These are phyloP conservation scores for Drosophila seclusa DNA, from an alignment of 2,888 invertebrate genomes.

Conservation along the genomic window DNA sequence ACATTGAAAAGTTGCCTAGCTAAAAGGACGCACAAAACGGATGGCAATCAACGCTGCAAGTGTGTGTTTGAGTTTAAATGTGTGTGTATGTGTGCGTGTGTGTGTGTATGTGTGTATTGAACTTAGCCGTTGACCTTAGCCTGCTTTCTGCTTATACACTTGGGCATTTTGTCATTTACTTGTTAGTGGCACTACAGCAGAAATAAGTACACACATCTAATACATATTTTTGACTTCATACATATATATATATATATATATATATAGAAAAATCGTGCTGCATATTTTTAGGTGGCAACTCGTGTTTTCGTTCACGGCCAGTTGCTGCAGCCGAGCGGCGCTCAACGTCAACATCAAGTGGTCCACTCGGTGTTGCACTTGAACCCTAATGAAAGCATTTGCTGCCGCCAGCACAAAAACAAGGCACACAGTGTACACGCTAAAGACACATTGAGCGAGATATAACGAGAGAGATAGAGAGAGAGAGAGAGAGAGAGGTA, in stretches of 20 bases:
- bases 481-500: background rate
- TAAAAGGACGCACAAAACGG: constrained; percentile 54
- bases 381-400: constrained; percentile 79
- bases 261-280: constrained; percentile 42
- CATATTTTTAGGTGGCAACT: constrained; percentile 65
- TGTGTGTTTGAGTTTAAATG: constrained; percentile 17
- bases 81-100: constrained; percentile 26
- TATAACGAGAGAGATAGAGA: constrained; percentile 9
- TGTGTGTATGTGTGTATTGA: constrained; percentile 60
- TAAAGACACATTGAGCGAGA: background rate
- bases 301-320: constrained; percentile 55
- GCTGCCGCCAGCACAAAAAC: constrained; percentile 59
- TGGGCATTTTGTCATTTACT: constrained; percentile 64
- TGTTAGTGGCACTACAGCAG: constrained; percentile 48
- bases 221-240: background rate
- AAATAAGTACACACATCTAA: constrained; percentile 3
- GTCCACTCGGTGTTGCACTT: constrained; percentile 76
- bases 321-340: constrained; percentile 22
- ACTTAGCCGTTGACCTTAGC: constrained; percentile 77
- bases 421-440: constrained; percentile 19
- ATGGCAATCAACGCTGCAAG: constrained; percentile 73
- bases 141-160: constrained; percentile 58
- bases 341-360: constrained; percentile 68
- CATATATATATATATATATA: background rate
- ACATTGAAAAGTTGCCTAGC: constrained; percentile 68